Conservation (phyloP, 1,140 invertebrate species). For the Drosophila elegans region DNA sequence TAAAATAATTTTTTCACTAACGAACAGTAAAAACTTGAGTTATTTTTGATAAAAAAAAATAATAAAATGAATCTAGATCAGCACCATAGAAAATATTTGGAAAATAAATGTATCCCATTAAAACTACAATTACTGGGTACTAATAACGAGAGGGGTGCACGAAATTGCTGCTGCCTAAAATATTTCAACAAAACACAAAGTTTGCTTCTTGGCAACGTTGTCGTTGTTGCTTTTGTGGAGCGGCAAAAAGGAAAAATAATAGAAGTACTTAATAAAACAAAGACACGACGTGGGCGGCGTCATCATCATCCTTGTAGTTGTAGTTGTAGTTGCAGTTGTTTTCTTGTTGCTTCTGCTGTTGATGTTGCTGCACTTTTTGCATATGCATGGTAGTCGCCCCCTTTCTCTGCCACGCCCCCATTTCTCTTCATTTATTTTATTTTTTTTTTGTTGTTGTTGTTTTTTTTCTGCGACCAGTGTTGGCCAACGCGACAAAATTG, state of each 20-base stretch:
- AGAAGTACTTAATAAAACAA: slow-evolving; percentile 80
- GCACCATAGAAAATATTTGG: no score
- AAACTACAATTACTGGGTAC: slow-evolving; percentile 2
- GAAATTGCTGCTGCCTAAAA: slow-evolving; percentile 53
- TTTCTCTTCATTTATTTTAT: neutral
- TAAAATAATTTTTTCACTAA: no score
- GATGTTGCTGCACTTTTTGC: slow-evolving; percentile 41
- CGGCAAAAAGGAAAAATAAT: slow-evolving; percentile 51
- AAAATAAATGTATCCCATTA: neutral
- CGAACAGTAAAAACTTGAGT: no score
- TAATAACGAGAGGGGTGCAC: slow-evolving; percentile 10
- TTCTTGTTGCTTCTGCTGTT: neutral
- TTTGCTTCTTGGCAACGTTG: slow-evolving; percentile 58
- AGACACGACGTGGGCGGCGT: slow-evolving; percentile 61
- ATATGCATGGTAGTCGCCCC: slow-evolving; percentile 31
- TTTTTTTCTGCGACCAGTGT: slow-evolving; percentile 33
- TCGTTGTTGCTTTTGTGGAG: slow-evolving; percentile 17
- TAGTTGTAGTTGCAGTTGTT: slow-evolving; percentile 10
- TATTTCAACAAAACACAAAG: slow-evolving; percentile 65
- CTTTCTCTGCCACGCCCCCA: neutral
- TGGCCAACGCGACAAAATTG: slow-evolving; percentile 59
- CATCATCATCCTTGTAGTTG: slow-evolving; percentile 30
- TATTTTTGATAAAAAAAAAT: no score
- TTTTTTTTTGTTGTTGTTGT: neutral
- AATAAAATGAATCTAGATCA: no score